Conservation (phyloP, 2,113 vertebrate species). For the Thalassarche chlororhynchos region DNA sequence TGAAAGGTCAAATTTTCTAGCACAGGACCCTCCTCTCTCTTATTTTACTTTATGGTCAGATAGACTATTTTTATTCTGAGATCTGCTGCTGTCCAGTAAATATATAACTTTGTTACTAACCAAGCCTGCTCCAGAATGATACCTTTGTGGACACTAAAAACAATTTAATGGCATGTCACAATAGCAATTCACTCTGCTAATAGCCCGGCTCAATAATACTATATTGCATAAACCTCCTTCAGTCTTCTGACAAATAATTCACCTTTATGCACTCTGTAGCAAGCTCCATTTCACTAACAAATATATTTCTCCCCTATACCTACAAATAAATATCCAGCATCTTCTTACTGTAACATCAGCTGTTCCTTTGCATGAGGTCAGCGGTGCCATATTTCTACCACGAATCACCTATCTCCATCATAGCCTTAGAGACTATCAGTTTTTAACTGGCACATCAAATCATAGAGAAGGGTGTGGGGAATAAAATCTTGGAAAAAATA, state of each 20-base stretch:
- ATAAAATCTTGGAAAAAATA: slow-evolving; percentile 20
- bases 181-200: slow-evolving; percentile 86
- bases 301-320: slow-evolving; percentile 79
- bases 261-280: slow-evolving; percentile 81
- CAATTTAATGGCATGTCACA: slow-evolving; percentile 86
- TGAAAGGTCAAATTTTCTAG: not conserved
- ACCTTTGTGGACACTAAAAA: slow-evolving; percentile 87
- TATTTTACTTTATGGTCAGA: slow-evolving; percentile 69
- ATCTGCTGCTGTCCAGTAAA: slow-evolving; percentile 82
- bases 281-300: slow-evolving; percentile 85
- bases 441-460: slow-evolving; percentile 53
- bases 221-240: slow-evolving; percentile 82
- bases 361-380: slow-evolving; percentile 70
- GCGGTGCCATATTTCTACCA: slow-evolving; percentile 47
- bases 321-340: slow-evolving; percentile 77
- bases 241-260: slow-evolving; percentile 81
- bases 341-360: slow-evolving; percentile 66
- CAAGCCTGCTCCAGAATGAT: slow-evolving; percentile 80
- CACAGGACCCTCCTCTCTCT: not conserved
- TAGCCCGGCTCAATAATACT: slow-evolving; percentile 82
- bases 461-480: not conserved
- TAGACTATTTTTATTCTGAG: slow-evolving; percentile 67
- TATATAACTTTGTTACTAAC: slow-evolving; percentile 84
- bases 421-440: slow-evolving; percentile 1
- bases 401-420: slow-evolving; percentile 17